Evolutionary conservation across 2,113 vertebrate genomes (phyloP).

Genomic region (Hyperopisus bebe): DNA sequence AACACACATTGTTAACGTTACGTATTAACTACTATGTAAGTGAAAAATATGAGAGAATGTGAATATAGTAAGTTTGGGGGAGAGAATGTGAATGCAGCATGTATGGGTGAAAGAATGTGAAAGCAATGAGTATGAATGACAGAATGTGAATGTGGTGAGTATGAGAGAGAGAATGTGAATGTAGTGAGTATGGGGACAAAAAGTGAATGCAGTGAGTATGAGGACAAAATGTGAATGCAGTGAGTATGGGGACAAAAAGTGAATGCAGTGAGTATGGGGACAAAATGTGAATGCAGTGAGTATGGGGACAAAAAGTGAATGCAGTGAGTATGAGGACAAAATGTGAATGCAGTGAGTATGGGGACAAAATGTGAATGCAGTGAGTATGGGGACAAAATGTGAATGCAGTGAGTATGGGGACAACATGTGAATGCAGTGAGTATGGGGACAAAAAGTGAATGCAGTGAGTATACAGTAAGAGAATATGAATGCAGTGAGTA

Average conservation of each 20-base stretch:
- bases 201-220: background rate
- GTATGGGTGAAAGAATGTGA: too few species aligned
- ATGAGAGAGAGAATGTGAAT: background rate
- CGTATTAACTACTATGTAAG: background rate
- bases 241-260: too few species aligned
- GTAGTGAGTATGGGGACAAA: background rate
- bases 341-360: background rate
- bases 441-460: too few species aligned
- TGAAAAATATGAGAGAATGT: background rate
- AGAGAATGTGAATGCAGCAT: background rate
- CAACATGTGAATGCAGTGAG: background rate
- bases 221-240: background rate
- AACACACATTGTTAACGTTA: background rate
- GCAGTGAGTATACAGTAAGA: background rate
- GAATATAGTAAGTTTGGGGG: background rate
- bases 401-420: too few species aligned
- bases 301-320: background rate
- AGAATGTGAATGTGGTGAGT: background rate
- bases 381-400: too few species aligned
- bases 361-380: background rate
- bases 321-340: background rate
- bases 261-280: background rate
- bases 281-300: background rate
- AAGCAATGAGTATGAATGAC: background rate
- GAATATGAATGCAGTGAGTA: background rate